These are phyloP conservation scores for Danio tinwini DNA, from an alignment of 2,797 vertebrate genomes.

Conservation along the genomic window DNA sequence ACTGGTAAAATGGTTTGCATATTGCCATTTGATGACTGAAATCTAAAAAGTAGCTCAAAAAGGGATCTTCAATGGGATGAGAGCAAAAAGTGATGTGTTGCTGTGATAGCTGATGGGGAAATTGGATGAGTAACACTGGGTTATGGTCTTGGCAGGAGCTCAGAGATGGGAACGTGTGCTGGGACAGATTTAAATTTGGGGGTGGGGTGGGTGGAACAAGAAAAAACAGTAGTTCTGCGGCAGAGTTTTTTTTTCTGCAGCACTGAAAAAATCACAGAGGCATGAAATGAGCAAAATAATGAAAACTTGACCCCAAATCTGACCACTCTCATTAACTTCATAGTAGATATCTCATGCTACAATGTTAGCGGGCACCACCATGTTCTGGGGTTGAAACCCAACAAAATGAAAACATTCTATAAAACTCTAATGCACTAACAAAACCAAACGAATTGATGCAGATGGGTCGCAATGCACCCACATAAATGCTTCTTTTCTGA, in stretches of 20 bases:
- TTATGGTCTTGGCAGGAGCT: conserved; percentile 18
- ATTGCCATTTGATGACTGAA: not conserved
- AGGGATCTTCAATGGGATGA: not conserved
- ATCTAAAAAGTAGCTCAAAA: not conserved
- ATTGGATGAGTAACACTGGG: conserved; percentile 38
- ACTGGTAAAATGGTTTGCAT: not conserved
- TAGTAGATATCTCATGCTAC: not conserved
- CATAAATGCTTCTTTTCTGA: not conserved
- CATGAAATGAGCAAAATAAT: conserved; percentile 30
- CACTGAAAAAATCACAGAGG: conserved; percentile 24
- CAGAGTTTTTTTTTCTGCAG: conserved; percentile 18
- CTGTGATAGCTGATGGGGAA: not conserved
- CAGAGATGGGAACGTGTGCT: conserved; percentile 15
- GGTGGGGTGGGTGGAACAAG: conserved; percentile 25
- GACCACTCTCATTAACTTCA: conserved; percentile 11
- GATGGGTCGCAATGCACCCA: conserved; percentile 3
- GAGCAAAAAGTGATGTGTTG: conserved; percentile 3
- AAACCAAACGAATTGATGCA: conserved; percentile 11
- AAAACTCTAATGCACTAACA: not conserved
- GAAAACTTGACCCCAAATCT: conserved; percentile 47
- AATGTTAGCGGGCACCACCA: not conserved
- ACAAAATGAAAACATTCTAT: not conserved
- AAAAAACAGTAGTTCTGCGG: conserved; percentile 33
- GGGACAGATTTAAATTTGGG: conserved; percentile 38
- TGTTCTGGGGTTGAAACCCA: not conserved